Evolutionary conservation across 2,888 invertebrate genomes (phyloP), one percentile per base, ranked within the genome.

Genomic region (Agrochola lychnidis): DNA sequence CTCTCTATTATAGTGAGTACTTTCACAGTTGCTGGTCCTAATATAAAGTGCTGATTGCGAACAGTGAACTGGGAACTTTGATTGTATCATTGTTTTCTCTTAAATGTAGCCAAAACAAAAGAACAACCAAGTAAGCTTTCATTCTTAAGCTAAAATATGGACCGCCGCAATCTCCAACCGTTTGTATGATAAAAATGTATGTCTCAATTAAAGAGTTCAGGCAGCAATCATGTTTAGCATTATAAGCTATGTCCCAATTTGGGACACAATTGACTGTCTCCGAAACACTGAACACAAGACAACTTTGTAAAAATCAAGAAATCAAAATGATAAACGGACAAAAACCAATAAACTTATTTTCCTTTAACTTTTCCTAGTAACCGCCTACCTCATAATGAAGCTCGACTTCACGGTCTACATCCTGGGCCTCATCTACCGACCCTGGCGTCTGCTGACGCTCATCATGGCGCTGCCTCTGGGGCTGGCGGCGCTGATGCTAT

Each of bases 401-500:
- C 82, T 96, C 71, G 92, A 95, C 82, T 96, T 96, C 87, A 89
- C 94, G 0, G 77, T 92, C 56, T 88, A 91, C 6, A 87, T 95
- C 70, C 79, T 95, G 66, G 93, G 94, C 53, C 92, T 95, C 57
- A 90, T 90, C 14, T 93, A 91, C 82, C 92, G 94, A 0, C 96
- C 96, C 0, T 96, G 96, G 96, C 92, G 96, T 16, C 92, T 96
- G 16, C 89, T 96, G 73, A 94, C 96, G n/a, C 82, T 95, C 19
- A 82, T 97, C 25, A 96, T 97, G 92, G 95, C 97, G 0, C 73
- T 98, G 4, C 98, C 98, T 0, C 96, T 97, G 92, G 98, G 0
- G 79, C 97, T 1, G 97, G 98, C 16, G 3, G 97, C 97, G 0
- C 83, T 97, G 57, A 94, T 97, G 62, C 94, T 98, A 36, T 95